Percentiles rank a stretch among this genome's conserved stretches.
Evolutionary conservation across 2,113 vertebrate species (phyloP).

Genomic region (Alosa alosa): DNA sequence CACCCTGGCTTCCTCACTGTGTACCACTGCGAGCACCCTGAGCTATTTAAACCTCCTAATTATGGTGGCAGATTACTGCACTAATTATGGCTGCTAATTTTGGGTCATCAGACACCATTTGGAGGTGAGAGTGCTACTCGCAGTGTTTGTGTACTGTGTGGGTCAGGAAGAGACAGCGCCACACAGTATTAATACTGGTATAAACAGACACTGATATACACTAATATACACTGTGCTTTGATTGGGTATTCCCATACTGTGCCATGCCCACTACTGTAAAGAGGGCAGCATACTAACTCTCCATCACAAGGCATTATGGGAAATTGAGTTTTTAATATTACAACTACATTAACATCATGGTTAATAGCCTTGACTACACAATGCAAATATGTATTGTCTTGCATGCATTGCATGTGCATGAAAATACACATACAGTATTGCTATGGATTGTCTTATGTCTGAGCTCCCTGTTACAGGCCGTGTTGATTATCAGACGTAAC

Average conservation of each 20-base stretch:
- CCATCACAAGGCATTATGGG: background rate
- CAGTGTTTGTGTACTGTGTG: conserved; percentile 1
- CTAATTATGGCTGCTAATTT: conserved; percentile 55
- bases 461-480: background rate
- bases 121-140: conserved; percentile 38
- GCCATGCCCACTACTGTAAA: background rate
- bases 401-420: too few relatives aligned
- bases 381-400: too few relatives aligned
- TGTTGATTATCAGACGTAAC: background rate
- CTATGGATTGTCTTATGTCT: too few relatives aligned
- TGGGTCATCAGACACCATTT: conserved; percentile 49
- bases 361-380: too few relatives aligned
- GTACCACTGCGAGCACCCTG: conserved; percentile 50
- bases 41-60: conserved; percentile 58
- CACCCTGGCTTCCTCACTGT: conserved; percentile 36
- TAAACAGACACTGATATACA: background rate
- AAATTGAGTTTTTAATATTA: background rate
- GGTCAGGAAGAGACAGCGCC: background rate
- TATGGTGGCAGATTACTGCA: conserved; percentile 50
- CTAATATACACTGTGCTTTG: background rate
- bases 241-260: background rate
- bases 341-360: too few relatives aligned
- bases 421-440: too few relatives aligned
- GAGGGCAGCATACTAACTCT: background rate
- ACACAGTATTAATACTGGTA: too few relatives aligned